Conservation (phyloP, 2,113 vertebrate species). For the Choloepus hoffmanni region DNA sequence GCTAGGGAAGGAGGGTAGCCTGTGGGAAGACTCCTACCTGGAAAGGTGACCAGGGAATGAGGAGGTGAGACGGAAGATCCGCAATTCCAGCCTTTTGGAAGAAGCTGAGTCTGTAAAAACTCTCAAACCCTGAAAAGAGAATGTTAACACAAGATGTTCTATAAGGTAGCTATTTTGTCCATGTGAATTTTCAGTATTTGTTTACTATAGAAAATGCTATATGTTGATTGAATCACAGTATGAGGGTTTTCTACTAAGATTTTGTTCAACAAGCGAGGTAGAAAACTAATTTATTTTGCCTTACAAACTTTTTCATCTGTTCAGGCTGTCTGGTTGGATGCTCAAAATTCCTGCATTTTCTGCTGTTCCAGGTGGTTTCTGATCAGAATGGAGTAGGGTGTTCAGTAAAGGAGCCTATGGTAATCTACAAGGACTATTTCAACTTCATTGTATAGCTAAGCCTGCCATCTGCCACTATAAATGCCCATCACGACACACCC, state of each 20-base stretch:
- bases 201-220: background rate
- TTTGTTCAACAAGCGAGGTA: conserved; percentile 12
- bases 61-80: background rate
- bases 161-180: background rate
- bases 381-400: background rate
- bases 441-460: background rate
- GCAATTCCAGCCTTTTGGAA: background rate
- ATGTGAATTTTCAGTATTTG: background rate
- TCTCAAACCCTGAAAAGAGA: background rate
- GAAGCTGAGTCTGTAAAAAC: background rate
- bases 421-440: background rate
- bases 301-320: background rate
- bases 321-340: background rate
- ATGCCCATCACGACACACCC: background rate
- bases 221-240: background rate
- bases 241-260: background rate
- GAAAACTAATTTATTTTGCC: background rate
- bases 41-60: background rate
- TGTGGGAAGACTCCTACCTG: background rate
- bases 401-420: background rate
- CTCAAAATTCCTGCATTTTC: conserved; percentile 14
- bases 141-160: background rate
- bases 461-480: background rate
- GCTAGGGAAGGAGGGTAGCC: background rate
- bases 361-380: background rate